These are phyloP conservation scores for Sterrhoptilus dennistouni DNA, from an alignment of 2,113 vertebrate species.

Conservation along the genomic window DNA sequence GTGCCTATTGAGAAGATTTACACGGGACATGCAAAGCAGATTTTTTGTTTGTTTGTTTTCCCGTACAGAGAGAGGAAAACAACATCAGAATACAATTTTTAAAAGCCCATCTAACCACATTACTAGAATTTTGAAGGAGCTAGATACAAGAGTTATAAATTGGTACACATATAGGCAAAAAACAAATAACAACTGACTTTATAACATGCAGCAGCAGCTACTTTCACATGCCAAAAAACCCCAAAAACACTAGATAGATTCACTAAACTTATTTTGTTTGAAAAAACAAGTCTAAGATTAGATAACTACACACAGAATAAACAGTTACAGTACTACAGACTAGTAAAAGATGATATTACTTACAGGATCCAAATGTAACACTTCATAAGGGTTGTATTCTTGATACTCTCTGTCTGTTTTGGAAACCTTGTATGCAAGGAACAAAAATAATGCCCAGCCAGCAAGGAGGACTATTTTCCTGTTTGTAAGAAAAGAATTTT, in stretches of 20 bases:
- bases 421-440: constrained; percentile 97
- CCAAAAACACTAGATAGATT: neutral
- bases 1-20: neutral
- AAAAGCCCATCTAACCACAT: neutral
- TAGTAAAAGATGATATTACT: constrained; percentile 60
- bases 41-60: neutral
- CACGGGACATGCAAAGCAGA: neutral
- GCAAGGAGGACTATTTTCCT: constrained; percentile 94
- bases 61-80: neutral
- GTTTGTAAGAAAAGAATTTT: constrained; percentile 63
- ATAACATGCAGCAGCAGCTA: neutral
- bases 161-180: neutral
- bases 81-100: neutral
- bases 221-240: neutral
- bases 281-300: neutral
- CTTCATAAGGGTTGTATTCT: constrained; percentile 98
- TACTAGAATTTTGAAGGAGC: neutral
- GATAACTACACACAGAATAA: neutral
- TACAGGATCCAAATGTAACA: constrained; percentile 93
- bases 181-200: neutral
- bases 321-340: neutral
- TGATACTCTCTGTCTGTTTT: constrained; percentile 97
- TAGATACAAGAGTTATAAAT: neutral
- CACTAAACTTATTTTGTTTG: neutral
- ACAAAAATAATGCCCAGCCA: constrained; percentile 95